Base-by-base conservation (phyloP, 2,113 vertebrate species). In the Prinia subflava region DNA sequence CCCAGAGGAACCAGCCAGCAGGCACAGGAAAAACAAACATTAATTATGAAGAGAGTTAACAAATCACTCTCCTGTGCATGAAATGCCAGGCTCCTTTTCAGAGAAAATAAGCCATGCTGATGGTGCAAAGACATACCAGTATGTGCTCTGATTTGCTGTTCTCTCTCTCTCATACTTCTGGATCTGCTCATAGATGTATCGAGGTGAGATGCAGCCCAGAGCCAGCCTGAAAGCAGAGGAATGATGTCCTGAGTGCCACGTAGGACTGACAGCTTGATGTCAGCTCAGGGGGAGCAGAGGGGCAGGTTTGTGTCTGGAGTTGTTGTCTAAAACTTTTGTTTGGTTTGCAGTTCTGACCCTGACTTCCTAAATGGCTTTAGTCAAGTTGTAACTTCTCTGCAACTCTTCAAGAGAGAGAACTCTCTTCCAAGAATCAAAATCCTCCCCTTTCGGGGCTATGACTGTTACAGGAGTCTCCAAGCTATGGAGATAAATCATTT, bases 131-230 rank as follows among this genome's bases (percentile, higher is more conserved):
- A 90, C 97, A 83, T 95, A 99, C 98, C 98, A 98, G 94, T 98
- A 98, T 1, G 98, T 98, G 97, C 98, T 99, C 63, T 98, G 97
- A 95, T 98, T 99, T 92, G 98, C 98, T 6, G 97, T 98, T 62
- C 98, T 97, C 81, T 99, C 97, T 23, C 65, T 97, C 92, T 98
- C 98, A 11, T 98, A 98, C 83, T 97, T 98, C 88, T 94, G 94
- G 88, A 98, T 98, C 92, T 99, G 98, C 90, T 98, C 97, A 53
- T 98, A 98, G 94, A 99, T 98, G 80, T 98, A 98, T 15, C 97
- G 95, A 11, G 98, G 98, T 23, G 98, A 99, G 92, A 99, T 97
- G 94, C 98, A 98, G 69, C 98, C 98, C 71, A 98, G 55, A 0
- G 98, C 98, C 93, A 99, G 94, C 98, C 98, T 98, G 96, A 65